A percentile compares a stretch with the other conserved stretches of the same genome.
Conservation (phyloP, 2,797 vertebrate species). For the Anomalospiza imberbis region DNA sequence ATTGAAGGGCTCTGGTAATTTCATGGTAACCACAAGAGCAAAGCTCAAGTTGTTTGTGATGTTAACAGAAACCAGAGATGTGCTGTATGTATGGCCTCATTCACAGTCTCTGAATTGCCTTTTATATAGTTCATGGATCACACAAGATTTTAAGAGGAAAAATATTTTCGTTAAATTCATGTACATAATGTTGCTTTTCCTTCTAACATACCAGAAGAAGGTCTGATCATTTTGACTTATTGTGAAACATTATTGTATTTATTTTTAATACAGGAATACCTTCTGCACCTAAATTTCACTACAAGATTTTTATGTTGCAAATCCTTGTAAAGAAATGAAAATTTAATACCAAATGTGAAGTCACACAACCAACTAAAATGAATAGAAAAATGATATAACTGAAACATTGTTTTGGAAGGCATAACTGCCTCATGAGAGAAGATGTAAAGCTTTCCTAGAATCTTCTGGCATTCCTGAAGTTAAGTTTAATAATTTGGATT, state of each 20-base stretch:
- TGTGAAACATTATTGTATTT: constrained; percentile 50
- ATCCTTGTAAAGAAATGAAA: background rate
- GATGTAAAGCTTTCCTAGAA: background rate
- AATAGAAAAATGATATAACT: background rate
- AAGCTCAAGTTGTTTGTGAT: constrained; percentile 67
- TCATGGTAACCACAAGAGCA: constrained; percentile 68
- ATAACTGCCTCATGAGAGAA: background rate
- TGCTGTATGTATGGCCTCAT: constrained; percentile 63
- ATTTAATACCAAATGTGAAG: background rate
- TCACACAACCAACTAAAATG: background rate
- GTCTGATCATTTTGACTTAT: constrained; percentile 55
- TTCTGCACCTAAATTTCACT: constrained; percentile 10
- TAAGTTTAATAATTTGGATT: background rate
- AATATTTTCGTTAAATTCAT: constrained; percentile 69
- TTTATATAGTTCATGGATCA: constrained; percentile 65
- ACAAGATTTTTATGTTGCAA: background rate
- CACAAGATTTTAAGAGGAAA: constrained; percentile 67
- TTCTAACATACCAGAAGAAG: constrained; percentile 45
- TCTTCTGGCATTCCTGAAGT: background rate
- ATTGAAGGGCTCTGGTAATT: constrained; percentile 65
- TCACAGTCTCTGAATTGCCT: constrained; percentile 70
- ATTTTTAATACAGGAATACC: constrained; percentile 16
- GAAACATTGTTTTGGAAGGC: background rate
- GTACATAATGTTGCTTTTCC: constrained; percentile 57
- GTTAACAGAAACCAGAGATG: constrained; percentile 74